phyloP scores from a whole-genome alignment of 1,140 invertebrate genomes.

The Drosophila seguyi region DNA sequence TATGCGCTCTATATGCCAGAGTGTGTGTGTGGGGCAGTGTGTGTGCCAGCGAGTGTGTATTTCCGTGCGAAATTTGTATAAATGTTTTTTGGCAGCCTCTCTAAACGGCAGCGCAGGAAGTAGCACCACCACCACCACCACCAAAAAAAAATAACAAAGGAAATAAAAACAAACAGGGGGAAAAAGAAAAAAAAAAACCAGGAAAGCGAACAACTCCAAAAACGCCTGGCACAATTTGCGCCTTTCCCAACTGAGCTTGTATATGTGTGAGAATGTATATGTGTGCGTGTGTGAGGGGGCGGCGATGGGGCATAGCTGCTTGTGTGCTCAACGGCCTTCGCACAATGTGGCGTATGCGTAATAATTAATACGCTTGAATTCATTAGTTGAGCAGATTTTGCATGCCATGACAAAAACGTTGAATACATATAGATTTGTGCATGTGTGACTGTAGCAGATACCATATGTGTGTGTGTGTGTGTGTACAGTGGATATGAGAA shows the following conservation, averaged over 20 bases:
- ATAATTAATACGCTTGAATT: conserved; percentile 84
- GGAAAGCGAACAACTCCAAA: conserved; percentile 39
- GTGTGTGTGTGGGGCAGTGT: conserved; percentile 10
- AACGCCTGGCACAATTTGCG: conserved; percentile 76
- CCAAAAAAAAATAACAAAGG: conserved; percentile 8
- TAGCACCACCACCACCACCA: conserved; percentile 62
- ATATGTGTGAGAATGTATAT: background rate
- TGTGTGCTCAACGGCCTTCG: conserved; percentile 70
- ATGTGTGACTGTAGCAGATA: background rate
- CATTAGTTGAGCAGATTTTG: conserved; percentile 82
- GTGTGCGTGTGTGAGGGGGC: conserved; percentile 1
- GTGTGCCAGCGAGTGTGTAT: conserved; percentile 51
- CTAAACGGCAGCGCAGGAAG: conserved; percentile 79
- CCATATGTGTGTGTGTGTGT: conserved; percentile 1
- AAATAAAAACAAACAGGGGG: conserved; percentile 26
- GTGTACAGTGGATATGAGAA: conserved; percentile 13
- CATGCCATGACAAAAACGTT: conserved; percentile 67
- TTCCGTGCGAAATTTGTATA: conserved; percentile 82
- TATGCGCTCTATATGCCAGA: conserved; percentile 60
- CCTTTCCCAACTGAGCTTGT: conserved; percentile 33
- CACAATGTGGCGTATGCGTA: conserved; percentile 81
- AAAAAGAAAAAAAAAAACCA: conserved; percentile 3
- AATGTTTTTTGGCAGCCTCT: conserved; percentile 80
- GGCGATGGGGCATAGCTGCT: conserved; percentile 24
- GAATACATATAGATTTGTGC: conserved; percentile 11